phyloP scores from a whole-genome alignment of 2,888 invertebrate genomes.

The Drosophila lacicola region DNA sequence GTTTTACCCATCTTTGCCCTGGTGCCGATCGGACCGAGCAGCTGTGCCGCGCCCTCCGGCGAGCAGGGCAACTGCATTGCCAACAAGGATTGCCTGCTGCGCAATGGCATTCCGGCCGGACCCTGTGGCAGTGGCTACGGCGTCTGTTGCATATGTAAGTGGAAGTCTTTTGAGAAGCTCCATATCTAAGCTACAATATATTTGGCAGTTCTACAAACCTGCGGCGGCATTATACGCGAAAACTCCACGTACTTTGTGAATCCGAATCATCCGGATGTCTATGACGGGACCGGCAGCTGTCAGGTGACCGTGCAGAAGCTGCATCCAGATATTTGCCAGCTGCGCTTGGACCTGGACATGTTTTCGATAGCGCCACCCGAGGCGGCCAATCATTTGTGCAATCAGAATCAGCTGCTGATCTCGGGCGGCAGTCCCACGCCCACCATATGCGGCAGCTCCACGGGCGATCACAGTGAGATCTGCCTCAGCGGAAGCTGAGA shows the following conservation, averaged over 20 bases:
- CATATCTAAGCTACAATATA: too few species aligned
- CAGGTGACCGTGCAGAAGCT: slow-evolving; percentile 92
- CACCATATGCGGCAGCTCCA: slow-evolving; percentile 92
- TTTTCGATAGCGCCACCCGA: slow-evolving; percentile 92
- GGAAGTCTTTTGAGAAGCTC: too few species aligned
- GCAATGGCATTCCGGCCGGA: slow-evolving; percentile 91
- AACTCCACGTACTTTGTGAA: slow-evolving; percentile 96
- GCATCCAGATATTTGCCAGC: slow-evolving; percentile 92
- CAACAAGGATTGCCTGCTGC: slow-evolving; percentile 88
- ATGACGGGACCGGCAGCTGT: slow-evolving; percentile 93
- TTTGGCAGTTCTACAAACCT: slow-evolving; percentile 90
- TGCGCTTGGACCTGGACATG: slow-evolving; percentile 92
- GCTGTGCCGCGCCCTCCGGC: slow-evolving; percentile 90
- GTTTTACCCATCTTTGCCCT: slow-evolving; percentile 93
- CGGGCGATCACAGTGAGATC: slow-evolving; percentile 91
- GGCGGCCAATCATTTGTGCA: slow-evolving; percentile 90
- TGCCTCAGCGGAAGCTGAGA: background rate
- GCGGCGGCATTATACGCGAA: slow-evolving; percentile 91
- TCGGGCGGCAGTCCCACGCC: slow-evolving; percentile 93
- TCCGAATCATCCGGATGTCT: slow-evolving; percentile 90
- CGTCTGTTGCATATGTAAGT: slow-evolving; percentile 84
- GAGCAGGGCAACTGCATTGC: slow-evolving; percentile 94
- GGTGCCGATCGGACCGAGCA: slow-evolving; percentile 91
- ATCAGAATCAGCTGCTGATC: slow-evolving; percentile 93
- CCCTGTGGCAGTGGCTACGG: slow-evolving; percentile 89